Conservation (phyloP, 2,888 invertebrate genomes). For the Acronicta alni region DNA sequence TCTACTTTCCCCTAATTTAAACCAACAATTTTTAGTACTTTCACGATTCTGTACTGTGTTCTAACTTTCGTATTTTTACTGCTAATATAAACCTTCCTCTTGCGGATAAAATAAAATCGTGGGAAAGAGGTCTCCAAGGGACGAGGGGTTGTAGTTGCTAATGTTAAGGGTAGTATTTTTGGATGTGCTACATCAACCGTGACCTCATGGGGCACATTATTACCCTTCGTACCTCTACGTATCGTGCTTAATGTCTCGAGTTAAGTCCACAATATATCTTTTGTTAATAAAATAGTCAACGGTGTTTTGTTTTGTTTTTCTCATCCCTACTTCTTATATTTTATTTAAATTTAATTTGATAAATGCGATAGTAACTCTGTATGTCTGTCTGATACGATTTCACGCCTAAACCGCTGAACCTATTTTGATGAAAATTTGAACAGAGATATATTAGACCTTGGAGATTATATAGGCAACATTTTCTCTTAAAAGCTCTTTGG, state of each 20-base stretch:
- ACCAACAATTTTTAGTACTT: neutral
- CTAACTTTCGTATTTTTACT: neutral
- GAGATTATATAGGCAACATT: no score
- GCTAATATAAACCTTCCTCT: neutral
- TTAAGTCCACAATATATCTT: slow-evolving; percentile 19
- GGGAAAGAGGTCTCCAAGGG: slow-evolving; percentile 19
- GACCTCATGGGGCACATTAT: slow-evolving; percentile 42
- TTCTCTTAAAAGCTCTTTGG: no score
- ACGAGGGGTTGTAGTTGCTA: slow-evolving; percentile 23
- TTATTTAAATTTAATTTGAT: no score
- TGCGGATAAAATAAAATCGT: slow-evolving; percentile 4
- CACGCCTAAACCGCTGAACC: no score
- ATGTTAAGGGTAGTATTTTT: slow-evolving; percentile 37
- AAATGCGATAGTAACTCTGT: no score
- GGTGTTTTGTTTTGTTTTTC: neutral
- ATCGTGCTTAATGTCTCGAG: slow-evolving; percentile 14
- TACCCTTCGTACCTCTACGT: slow-evolving; percentile 21
- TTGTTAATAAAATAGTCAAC: slow-evolving; percentile 4
- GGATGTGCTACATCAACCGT: slow-evolving; percentile 38
- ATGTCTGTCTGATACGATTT: no score
- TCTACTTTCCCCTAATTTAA: slow-evolving; percentile 35
- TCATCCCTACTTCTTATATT: no score
- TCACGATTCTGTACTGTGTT: slow-evolving; percentile 3
- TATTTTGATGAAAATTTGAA: no score
- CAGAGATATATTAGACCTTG: no score